Evolutionary conservation across 2,113 vertebrate species (phyloP), one percentile per base, ranked within the genome.

Genomic region (Peromyscus californicus): DNA sequence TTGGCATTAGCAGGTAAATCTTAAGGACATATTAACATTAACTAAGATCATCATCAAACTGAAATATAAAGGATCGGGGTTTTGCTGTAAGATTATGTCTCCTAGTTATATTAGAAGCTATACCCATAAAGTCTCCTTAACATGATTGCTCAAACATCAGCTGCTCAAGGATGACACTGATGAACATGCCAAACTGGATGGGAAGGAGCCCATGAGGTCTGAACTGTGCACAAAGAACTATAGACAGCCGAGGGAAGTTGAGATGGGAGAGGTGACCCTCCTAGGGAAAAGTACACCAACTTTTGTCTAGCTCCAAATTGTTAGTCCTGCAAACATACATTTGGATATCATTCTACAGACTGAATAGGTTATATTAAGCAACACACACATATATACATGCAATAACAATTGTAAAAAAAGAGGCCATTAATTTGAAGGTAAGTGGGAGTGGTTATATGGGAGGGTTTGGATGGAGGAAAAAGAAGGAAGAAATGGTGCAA

Each of bases 11-110:
- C 54, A 36, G 76, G 17, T 63, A 31, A 88, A 95, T 89, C 61
- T 7, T 54, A 75, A 57, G 69, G 11, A 5, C 21, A 80, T 17
- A 75, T 86, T 72, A 69, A 4, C 67, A 4, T 63, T 90, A 51
- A 76, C 24, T 21, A 74, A 74, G 48, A 29, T n/a, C 88, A 92
- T 76, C 85, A 82, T 31, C 75, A 11, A 97, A 70, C 11, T 76
- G 1, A 42, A 90, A 79, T 91, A 85, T 54, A 89, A 59, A 80
- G 33, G 0, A 36, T 80, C 42, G 16, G 31, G 7, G 15, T 5
- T 54, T 82, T 59, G 2, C 79, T 57, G 10, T 59, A 12, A 82
- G 5, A n/a, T 59, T 82, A 54, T 59, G 21, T 59, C 17, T 82
- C 33, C 10, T 57, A 82, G 79, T 57, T 22, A 22, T 57, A 36